Evolutionary conservation across 2,888 invertebrate genomes (phyloP).

Genomic region (Dicyrtoma fusca): DNA sequence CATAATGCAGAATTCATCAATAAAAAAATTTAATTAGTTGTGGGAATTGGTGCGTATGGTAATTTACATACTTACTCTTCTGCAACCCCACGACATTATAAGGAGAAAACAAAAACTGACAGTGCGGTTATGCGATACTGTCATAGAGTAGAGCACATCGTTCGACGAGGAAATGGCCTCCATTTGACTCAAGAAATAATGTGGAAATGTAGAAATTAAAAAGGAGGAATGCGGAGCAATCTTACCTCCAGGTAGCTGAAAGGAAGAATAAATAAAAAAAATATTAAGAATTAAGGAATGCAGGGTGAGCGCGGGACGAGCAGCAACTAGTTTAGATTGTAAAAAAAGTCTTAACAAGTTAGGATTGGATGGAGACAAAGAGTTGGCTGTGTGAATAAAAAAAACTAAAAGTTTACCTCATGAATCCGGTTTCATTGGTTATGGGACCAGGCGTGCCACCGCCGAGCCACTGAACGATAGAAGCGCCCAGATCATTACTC

Average conservation of each 20-base stretch:
- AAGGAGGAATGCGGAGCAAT: background rate
- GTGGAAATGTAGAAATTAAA: conserved; percentile 4
- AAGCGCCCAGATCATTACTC: conserved; percentile 80
- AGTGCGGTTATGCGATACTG: background rate
- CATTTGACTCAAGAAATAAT: background rate
- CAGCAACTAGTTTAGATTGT: no score
- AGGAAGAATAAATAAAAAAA: conserved; percentile 1
- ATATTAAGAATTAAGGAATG: conserved; percentile 61
- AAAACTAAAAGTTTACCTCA: conserved; percentile 82
- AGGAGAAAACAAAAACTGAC: no score
- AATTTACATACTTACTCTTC: background rate
- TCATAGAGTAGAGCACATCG: background rate
- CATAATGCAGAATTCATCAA: no score
- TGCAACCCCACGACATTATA: no score
- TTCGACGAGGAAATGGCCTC: no score
- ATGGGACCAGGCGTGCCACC: conserved; percentile 82
- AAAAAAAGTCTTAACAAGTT: no score
- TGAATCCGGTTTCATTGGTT: conserved; percentile 83
- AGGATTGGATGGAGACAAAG: no score
- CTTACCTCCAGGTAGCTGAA: conserved; percentile 31
- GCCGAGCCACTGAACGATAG: conserved; percentile 87
- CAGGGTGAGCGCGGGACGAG: no score
- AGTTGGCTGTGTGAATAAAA: no score
- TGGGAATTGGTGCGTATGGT: background rate
- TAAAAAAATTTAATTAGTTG: no score